phyloP scores from a whole-genome alignment of 2,797 vertebrate genomes.

The Acridotheres tristis region DNA sequence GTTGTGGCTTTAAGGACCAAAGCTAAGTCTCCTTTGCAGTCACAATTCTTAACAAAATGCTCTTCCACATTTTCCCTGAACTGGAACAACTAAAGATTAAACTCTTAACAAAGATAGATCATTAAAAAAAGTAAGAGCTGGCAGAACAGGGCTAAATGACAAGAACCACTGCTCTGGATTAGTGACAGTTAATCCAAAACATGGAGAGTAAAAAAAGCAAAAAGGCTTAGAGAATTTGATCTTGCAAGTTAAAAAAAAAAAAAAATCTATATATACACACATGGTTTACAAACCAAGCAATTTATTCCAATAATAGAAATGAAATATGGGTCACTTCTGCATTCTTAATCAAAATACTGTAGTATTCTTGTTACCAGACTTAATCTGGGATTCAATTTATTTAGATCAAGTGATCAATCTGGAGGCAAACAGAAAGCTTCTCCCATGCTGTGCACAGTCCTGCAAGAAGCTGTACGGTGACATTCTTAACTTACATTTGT shows the following conservation, averaged over 20 bases:
- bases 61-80: neutral
- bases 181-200: constrained; percentile 34
- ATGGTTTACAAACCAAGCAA: constrained; percentile 50
- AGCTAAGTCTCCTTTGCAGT: neutral
- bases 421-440: neutral
- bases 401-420: constrained; percentile 44
- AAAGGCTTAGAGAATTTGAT: constrained; percentile 48
- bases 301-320: constrained; percentile 47
- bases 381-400: constrained; percentile 48
- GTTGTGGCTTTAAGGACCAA: neutral
- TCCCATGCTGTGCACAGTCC: neutral
- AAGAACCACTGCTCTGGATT: constrained; percentile 33
- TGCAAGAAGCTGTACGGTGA: neutral
- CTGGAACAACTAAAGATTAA: constrained; percentile 24
- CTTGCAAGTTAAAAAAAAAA: neutral
- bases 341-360: constrained; percentile 53
- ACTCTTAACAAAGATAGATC: neutral
- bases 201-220: neutral
- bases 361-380: neutral
- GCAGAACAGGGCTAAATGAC: constrained; percentile 29
- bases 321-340: constrained; percentile 42
- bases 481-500: neutral
- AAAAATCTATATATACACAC: constrained; percentile 15
- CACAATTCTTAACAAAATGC: neutral
- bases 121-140: constrained; percentile 5